Evolutionary conservation across 2,113 vertebrate species (phyloP).

Genomic region (Malurus melanocephalus): DNA sequence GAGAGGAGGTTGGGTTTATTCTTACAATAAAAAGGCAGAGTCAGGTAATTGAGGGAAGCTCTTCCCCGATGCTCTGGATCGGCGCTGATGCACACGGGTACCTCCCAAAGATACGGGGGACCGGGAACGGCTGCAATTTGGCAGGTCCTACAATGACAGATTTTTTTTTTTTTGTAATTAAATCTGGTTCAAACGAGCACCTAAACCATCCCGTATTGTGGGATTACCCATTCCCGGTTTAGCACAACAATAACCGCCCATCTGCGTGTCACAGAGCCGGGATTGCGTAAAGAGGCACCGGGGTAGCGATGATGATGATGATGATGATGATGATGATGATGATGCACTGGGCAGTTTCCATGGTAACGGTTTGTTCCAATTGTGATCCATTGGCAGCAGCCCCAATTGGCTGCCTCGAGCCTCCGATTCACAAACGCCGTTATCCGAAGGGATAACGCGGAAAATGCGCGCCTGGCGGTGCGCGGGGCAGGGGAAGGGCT

Average conservation of each 20-base stretch:
- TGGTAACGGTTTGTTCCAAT: slow-evolving; percentile 64
- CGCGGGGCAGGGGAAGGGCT: too few relatives aligned
- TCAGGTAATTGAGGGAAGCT: background rate
- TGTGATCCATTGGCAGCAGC: slow-evolving; percentile 60
- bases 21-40: background rate
- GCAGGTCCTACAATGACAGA: background rate
- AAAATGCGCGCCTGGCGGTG: background rate
- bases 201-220: background rate
- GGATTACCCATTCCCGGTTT: slow-evolving; percentile 30
- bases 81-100: background rate
- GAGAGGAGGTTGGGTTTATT: background rate
- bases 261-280: background rate
- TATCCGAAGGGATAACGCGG: slow-evolving; percentile 10
- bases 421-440: slow-evolving; percentile 57
- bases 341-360: slow-evolving; percentile 51
- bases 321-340: background rate
- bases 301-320: too few relatives aligned
- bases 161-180: background rate
- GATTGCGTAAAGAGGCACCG: background rate
- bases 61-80: background rate
- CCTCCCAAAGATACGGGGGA: background rate
- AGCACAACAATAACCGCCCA: background rate
- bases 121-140: background rate
- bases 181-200: slow-evolving; percentile 14
- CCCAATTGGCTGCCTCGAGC: slow-evolving; percentile 49